A percentile compares a stretch with the other conserved stretches of the same genome.
Conservation (phyloP, 1,140 invertebrate species). For the Zeugodacus cucurbitae region DNA sequence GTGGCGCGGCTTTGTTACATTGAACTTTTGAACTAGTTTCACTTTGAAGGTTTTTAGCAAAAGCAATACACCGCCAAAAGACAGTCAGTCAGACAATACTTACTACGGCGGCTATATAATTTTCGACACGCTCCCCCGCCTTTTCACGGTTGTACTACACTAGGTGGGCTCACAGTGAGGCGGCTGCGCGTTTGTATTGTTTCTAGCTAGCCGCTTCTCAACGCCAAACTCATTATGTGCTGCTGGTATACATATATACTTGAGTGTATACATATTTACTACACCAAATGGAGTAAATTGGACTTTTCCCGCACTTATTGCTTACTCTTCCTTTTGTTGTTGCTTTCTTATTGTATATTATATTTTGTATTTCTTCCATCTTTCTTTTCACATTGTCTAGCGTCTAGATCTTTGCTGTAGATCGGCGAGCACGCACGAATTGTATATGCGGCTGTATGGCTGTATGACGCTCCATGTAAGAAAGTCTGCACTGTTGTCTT, state of each 20-base stretch:
- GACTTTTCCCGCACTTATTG: neutral
- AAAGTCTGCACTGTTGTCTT: neutral
- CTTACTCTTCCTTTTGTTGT: neutral
- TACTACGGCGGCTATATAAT: neutral
- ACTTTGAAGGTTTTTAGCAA: neutral
- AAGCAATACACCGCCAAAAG: neutral
- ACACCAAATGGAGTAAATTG: neutral
- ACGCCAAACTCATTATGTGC: neutral
- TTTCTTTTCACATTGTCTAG: neutral
- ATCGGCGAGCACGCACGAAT: neutral
- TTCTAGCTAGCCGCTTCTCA: neutral
- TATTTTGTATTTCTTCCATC: neutral
- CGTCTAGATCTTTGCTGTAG: neutral
- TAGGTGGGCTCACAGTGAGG: neutral
- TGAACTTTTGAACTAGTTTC: slow-evolving; percentile 33
- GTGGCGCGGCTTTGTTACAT: neutral
- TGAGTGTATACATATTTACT: neutral
- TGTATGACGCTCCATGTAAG: neutral
- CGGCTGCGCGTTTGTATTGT: neutral
- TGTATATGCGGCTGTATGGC: neutral
- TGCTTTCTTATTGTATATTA: neutral
- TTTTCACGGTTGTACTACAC: neutral
- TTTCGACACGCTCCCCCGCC: neutral
- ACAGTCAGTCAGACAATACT: neutral
- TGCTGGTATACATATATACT: neutral